Base-by-base conservation (phyloP, 2,113 vertebrate species). In the Suncus etruscus region DNA sequence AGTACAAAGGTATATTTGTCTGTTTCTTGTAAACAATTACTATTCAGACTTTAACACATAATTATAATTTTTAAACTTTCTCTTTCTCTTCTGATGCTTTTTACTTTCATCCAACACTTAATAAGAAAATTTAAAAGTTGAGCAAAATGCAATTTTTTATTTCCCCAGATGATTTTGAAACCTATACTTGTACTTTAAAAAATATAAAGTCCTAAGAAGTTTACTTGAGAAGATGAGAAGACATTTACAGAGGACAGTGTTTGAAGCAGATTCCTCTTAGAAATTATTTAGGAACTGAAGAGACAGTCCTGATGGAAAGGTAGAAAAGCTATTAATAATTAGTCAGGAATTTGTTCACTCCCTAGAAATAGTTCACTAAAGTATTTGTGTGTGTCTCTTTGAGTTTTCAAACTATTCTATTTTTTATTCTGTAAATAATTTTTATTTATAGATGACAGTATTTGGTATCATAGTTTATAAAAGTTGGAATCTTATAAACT, bases 161-260 rank as follows among this genome's bases (percentile, higher is more conserved):
- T 86, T 70, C 51, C 86, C 65, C 54, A 51, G 51, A 92, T 8
- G 12, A n/a, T 68, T 77, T 92, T 90, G 45, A 86, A 76, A 6
- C 15, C 29, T 68, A 8, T 72, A 70, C 87, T 68, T 74, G 3
- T 73, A 54, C 58, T 54, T 54, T 31, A 92, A 93, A 89, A 51
- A 22, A 58, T 4, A 50, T 18, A 12, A 83, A 32, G 0, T 79
- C 48, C 73, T 89, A 6, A 70, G 12, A 54, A 8, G 84, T 74
- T 89, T 89, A 8, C 20, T 81, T 16, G 68, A 72, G 65, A 81
- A 20, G 8, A 5, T 39, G 2, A 77, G n/a, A 29, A 32, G 4
- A 1, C 31, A 7, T 80, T 80, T 79, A 51, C 6, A 80, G 81
- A 54, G 11, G 65, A 11, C 1, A 16, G 63, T 29, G 1, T 68